Evolutionary conservation across 2,888 invertebrate genomes (phyloP), one percentile per base, ranked within the genome.

Genomic region (Prosopocoilus inquinatus): DNA sequence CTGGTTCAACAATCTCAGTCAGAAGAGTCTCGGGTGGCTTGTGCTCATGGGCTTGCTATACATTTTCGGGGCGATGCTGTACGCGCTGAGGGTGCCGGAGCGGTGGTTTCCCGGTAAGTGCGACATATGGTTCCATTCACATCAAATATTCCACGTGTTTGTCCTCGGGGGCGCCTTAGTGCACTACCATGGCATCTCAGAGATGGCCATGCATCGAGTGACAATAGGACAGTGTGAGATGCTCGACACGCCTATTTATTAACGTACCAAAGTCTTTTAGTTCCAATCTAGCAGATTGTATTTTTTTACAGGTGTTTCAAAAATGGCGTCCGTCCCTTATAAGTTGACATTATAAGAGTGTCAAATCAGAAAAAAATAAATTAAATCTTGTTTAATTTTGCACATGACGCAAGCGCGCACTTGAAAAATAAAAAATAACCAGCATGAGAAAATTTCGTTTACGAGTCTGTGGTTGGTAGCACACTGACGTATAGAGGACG

Each of bases 41-140:
- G 65, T 76, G 8, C 63, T 77, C 20, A 77, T 77, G 77, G 82
- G 83, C 12, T 79, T 90, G 51, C 82, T 99, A 53, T 99, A 99
- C 75, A 96, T 99, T 68, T 80, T 93, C 56, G 99, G 99, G 57
- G 98, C 99, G 43, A 81, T 97, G 75, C 88, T 99, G 68, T 99
- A 99, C 79, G 96, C 98, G 8, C 82, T 94, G 57, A 83, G 99
- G 61, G 93, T 99, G 55, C 99, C 99, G n/a, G 99, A 99, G 79
- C 82, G 99, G 61, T 96, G 94, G 84, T 98, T 97, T 79, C 99
- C 99, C 5, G 92, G 92, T 59, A 91, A 89, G 78, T 93, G 95
- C 81, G 99, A 99, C 80, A 94, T 98, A 71, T 97, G 97, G 92
- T 95, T 96, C 80, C 99, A 99, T 80, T 98, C 98, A 52, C 99